Conservation (phyloP, 2,888 invertebrate species). For the Melipona beecheii region DNA sequence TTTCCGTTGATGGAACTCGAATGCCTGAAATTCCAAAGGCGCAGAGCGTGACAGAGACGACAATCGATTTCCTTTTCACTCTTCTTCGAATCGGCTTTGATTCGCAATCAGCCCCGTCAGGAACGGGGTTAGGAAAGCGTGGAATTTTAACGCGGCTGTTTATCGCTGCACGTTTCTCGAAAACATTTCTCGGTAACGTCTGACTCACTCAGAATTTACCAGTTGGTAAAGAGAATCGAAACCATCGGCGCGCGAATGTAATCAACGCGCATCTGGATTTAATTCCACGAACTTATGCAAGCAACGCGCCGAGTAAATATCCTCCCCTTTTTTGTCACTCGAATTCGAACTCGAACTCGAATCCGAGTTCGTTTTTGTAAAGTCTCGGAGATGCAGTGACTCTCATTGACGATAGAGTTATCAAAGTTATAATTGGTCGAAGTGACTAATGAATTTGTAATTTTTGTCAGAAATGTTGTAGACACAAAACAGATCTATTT, state of each 20-base stretch:
- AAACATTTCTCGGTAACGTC: not conserved
- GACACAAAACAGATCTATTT: no score
- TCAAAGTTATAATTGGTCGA: no score
- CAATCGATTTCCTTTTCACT: not conserved
- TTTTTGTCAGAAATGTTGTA: no score
- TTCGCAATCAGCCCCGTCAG: no score
- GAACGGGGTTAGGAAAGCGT: no score
- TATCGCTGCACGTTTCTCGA: not conserved
- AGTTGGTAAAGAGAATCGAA: not conserved
- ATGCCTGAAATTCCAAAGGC: constrained; percentile 41
- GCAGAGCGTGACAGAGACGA: constrained; percentile 9
- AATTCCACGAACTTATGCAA: constrained; percentile 59
- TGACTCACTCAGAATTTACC: not conserved
- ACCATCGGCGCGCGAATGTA: constrained; percentile 8
- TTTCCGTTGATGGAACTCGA: constrained; percentile 32
- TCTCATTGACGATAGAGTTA: no score
- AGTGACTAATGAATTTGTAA: no score
- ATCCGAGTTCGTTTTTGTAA: not conserved
- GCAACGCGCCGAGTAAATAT: constrained; percentile 30
- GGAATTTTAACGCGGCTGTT: not conserved
- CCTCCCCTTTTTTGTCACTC: not conserved
- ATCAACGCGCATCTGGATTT: constrained; percentile 50
- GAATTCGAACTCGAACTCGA: not conserved
- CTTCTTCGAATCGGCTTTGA: not conserved
- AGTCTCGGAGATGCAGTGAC: no score